Percentiles rank a stretch among this genome's conserved stretches.
phyloP scores from a whole-genome alignment of 2,797 vertebrate species.

The Darevskia nairensis region DNA sequence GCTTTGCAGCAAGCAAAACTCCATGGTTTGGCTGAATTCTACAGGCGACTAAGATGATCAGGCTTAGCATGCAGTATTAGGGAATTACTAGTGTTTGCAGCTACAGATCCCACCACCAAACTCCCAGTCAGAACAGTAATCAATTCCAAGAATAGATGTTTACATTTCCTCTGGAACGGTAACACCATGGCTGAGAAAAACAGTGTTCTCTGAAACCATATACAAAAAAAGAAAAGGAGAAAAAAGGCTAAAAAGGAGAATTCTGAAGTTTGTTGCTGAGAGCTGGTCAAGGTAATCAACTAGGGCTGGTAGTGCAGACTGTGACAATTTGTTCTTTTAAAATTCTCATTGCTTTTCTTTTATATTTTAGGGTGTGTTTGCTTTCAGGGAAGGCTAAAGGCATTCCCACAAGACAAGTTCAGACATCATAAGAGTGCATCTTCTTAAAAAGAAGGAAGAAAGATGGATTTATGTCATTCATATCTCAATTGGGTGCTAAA shows the following conservation, averaged over 20 bases:
- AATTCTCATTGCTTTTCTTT: neutral
- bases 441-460: neutral
- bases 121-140: neutral
- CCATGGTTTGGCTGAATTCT: conserved; percentile 20
- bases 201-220: neutral
- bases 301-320: conserved; percentile 21
- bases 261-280: neutral
- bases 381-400: neutral
- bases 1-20: conserved; percentile 20
- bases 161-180: conserved; percentile 17
- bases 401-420: neutral
- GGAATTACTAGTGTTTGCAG: conserved; percentile 21
- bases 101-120: neutral
- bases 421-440: neutral
- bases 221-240: neutral
- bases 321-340: conserved; percentile 12
- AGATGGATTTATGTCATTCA: conserved; percentile 23
- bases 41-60: neutral
- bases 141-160: neutral
- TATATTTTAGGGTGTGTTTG: too few relatives aligned
- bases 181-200: neutral
- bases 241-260: conserved; percentile 11
- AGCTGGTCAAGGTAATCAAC: neutral
- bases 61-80: conserved; percentile 22
- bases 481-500: conserved; percentile 41